Conservation (phyloP, 2,888 invertebrate species). For the Pachydiplax longipennis region DNA sequence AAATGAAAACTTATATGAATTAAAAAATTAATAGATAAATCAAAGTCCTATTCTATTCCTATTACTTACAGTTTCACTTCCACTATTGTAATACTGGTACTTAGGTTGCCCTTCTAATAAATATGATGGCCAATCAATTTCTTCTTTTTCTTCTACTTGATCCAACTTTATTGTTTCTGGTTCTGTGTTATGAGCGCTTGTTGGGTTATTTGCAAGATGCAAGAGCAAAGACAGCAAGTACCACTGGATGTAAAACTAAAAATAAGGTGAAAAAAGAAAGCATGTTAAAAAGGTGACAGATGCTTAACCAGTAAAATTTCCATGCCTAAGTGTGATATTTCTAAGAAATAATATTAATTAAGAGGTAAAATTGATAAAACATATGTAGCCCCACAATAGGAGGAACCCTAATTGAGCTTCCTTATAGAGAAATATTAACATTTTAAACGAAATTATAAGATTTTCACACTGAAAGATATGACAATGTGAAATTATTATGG, state of each 20-base stretch:
- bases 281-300: too few species aligned
- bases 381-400: too few species aligned
- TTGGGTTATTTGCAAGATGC: constrained; percentile 57
- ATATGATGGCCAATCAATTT: constrained; percentile 24
- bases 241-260: constrained; percentile 63
- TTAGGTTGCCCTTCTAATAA: constrained; percentile 1
- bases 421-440: too few species aligned
- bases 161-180: neutral
- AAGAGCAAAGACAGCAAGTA: constrained; percentile 61
- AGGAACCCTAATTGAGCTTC: too few species aligned
- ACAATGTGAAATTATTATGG: too few species aligned
- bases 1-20: neutral
- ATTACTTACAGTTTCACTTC: constrained; percentile 18
- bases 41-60: neutral
- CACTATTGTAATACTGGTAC: neutral
- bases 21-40: neutral
- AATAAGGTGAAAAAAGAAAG: constrained; percentile 55
- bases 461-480: too few species aligned
- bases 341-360: neutral
- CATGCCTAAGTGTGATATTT: too few species aligned
- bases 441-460: too few species aligned
- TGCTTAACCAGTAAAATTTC: neutral
- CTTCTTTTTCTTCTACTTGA: neutral
- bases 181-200: neutral
- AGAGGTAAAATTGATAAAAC: too few species aligned